Evolutionary conservation across 1,140 invertebrate species (phyloP).

Genomic region (Harpegnathos saltator): DNA sequence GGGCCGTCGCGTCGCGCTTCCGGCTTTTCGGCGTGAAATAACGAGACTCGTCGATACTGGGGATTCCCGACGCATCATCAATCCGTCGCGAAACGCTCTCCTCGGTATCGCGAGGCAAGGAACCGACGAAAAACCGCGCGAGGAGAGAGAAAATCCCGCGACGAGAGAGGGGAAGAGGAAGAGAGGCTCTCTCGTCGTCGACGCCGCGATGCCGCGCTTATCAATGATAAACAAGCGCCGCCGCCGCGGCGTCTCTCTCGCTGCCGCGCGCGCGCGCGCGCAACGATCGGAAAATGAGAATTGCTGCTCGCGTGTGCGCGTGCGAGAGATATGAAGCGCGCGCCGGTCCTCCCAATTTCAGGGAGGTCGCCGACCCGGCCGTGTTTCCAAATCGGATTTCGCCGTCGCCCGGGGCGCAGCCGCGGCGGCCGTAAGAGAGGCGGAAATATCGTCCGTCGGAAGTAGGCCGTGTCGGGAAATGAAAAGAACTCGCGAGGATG

Average conservation of each 20-base stretch:
- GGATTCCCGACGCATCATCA: neutral
- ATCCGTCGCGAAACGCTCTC: neutral
- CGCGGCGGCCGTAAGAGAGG: conserved; percentile 2
- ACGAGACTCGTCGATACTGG: neutral
- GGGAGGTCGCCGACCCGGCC: conserved; percentile 24
- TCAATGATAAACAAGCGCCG: conserved; percentile 39
- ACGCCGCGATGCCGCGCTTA: neutral
- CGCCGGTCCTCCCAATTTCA: conserved; percentile 2
- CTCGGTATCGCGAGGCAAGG: neutral
- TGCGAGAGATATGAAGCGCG: conserved; percentile 16
- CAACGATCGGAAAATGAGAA: conserved; percentile 19
- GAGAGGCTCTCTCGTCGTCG: too few relatives aligned
- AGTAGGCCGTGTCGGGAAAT: conserved; percentile 61
- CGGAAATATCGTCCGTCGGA: conserved; percentile 54
- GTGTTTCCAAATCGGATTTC: conserved; percentile 43
- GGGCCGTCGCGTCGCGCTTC: conserved; percentile 20
- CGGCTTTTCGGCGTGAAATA: neutral
- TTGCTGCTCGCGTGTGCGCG: neutral
- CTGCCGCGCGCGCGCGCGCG: too few relatives aligned
- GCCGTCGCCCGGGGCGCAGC: conserved; percentile 6
- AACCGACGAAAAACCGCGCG: neutral
- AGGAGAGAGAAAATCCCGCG: too few relatives aligned
- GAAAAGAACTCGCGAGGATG: conserved; percentile 37
- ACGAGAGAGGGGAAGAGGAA: too few relatives aligned
- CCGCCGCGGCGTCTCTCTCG: too few relatives aligned